phyloP scores from a whole-genome alignment of 2,888 invertebrate species.

The Hyposoter didymator region DNA sequence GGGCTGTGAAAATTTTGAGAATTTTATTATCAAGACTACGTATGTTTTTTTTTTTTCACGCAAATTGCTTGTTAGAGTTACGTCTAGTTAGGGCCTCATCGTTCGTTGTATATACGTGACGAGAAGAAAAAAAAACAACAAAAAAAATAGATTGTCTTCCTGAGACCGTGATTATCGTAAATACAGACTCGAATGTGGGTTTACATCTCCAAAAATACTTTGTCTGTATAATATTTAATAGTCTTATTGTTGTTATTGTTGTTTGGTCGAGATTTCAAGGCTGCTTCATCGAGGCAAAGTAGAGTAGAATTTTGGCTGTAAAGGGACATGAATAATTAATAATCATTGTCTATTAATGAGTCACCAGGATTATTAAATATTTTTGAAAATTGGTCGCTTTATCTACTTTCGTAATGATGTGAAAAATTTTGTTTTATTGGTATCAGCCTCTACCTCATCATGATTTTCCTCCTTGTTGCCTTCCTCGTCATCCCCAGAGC shows the following conservation, averaged over 20 bases:
- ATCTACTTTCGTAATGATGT: not conserved
- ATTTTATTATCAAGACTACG: conserved; percentile 39
- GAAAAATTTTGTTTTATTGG: not conserved
- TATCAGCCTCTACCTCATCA: conserved; percentile 86
- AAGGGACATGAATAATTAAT: conserved; percentile 57
- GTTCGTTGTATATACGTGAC: conserved; percentile 48
- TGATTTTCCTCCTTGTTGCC: conserved; percentile 88
- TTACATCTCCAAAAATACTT: conserved; percentile 63
- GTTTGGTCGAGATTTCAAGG: conserved; percentile 49
- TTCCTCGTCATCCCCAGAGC: conserved; percentile 91
- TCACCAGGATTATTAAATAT: conserved; percentile 15
- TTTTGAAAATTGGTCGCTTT: not conserved
- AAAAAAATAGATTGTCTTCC: conserved; percentile 43
- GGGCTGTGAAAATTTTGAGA: conserved; percentile 6
- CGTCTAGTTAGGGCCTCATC: conserved; percentile 33
- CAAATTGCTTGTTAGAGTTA: conserved; percentile 21
- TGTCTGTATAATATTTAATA: conserved; percentile 60
- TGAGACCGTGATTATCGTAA: conserved; percentile 56
- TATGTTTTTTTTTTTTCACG: conserved; percentile 39
- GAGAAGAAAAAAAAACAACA: conserved; percentile 25
- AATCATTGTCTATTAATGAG: not conserved
- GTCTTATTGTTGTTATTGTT: conserved; percentile 53
- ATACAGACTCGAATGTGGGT: conserved; percentile 59
- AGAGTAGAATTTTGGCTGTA: conserved; percentile 83
- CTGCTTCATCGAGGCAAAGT: conserved; percentile 79